Percentiles rank a stretch among this genome's conserved stretches.
phyloP scores from a whole-genome alignment of 2,797 vertebrate genomes.

The Rhabdophis nuchalis region DNA sequence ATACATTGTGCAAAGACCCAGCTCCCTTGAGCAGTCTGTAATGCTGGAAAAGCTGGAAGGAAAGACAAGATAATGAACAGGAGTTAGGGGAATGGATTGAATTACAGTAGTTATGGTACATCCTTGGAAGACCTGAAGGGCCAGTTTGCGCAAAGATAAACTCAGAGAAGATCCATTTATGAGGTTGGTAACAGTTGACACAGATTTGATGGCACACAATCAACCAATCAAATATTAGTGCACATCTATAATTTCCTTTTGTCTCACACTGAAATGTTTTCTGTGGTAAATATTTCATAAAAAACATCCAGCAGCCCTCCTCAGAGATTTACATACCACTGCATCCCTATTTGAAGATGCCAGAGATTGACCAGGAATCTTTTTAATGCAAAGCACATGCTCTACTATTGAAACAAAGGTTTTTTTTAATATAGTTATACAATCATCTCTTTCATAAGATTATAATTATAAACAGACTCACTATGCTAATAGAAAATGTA shows the following conservation, averaged over 20 bases:
- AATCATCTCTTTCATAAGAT: background rate
- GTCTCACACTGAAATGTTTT: background rate
- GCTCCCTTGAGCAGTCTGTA: background rate
- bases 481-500: background rate
- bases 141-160: background rate
- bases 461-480: background rate
- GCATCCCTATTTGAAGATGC: background rate
- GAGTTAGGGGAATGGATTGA: background rate
- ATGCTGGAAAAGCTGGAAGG: background rate
- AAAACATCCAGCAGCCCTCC: background rate
- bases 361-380: background rate
- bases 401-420: background rate
- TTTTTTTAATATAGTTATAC: background rate
- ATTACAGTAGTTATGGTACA: background rate
- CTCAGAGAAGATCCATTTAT: background rate
- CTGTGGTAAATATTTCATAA: conserved; percentile 2
- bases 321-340: background rate
- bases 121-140: background rate
- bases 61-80: background rate
- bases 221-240: background rate
- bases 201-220: background rate
- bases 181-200: background rate
- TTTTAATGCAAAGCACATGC: background rate
- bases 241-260: background rate
- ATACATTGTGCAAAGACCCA: background rate